phyloP scores from a whole-genome alignment of 2,797 vertebrate species.

The Apodemus agrarius region DNA sequence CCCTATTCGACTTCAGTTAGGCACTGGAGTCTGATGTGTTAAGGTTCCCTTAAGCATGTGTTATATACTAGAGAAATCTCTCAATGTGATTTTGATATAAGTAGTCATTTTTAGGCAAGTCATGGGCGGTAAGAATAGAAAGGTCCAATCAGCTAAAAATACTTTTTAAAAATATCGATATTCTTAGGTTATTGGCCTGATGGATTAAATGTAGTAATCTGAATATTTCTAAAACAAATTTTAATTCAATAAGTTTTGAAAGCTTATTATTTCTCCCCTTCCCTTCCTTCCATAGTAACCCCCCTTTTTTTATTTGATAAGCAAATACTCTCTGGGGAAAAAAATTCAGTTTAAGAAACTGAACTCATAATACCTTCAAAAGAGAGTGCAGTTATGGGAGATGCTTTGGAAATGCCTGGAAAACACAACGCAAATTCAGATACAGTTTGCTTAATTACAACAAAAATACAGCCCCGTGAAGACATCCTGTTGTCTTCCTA shows the following conservation, averaged over 20 bases:
- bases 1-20: background rate
- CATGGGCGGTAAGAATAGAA: constrained; percentile 20
- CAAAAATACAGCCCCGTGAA: constrained; percentile 87
- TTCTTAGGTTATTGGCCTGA: constrained; percentile 16
- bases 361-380: constrained; percentile 85
- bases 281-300: no score
- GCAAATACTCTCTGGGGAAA: constrained; percentile 43
- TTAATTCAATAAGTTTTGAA: constrained; percentile 56
- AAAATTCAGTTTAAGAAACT: constrained; percentile 84
- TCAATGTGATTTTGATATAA: constrained; percentile 45
- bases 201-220: constrained; percentile 57
- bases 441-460: constrained; percentile 88
- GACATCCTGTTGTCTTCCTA: constrained; percentile 81
- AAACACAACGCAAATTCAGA: constrained; percentile 83
- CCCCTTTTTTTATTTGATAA: constrained; percentile 70
- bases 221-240: constrained; percentile 64
- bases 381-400: constrained; percentile 86
- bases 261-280: constrained; percentile 62
- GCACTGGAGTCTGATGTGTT: constrained; percentile 10
- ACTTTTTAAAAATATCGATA: background rate
- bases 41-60: constrained; percentile 24
- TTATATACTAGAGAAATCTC: constrained; percentile 38
- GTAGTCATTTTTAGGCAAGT: constrained; percentile 63
- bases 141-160: constrained; percentile 48
- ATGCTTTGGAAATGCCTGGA: constrained; percentile 84